A percentile compares a stretch with the other conserved stretches of the same genome.
phyloP scores from a whole-genome alignment of 2,888 invertebrate genomes.

The Pilophorus perplexus region DNA sequence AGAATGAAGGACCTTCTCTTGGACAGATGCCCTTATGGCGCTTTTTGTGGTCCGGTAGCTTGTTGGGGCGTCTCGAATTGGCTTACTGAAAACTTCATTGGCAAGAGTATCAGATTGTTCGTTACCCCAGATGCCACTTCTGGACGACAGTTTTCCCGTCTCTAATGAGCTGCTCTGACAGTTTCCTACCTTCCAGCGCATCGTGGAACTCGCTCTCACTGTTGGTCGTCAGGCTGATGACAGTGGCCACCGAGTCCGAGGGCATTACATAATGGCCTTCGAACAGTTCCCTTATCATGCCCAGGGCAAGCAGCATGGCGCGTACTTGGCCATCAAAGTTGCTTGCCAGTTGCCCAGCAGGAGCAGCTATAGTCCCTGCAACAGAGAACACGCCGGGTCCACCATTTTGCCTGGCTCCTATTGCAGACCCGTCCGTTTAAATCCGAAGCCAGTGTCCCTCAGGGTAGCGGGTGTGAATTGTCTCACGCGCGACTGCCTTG shows the following conservation, averaged over 20 bases:
- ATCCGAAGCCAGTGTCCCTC: background rate
- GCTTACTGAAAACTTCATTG: background rate
- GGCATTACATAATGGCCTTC: background rate
- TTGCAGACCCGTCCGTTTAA: background rate
- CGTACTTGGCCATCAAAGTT: constrained; percentile 13
- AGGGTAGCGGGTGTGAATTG: background rate
- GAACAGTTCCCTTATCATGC: background rate
- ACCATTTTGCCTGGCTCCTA: background rate
- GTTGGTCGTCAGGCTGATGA: background rate
- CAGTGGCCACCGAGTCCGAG: too few species aligned
- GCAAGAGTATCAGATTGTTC: background rate
- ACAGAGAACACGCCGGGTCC: constrained; percentile 20
- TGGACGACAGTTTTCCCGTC: background rate
- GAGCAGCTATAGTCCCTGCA: too few species aligned
- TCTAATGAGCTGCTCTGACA: background rate
- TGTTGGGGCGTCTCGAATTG: background rate
- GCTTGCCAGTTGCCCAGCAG: constrained; percentile 1
- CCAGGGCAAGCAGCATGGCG: background rate
- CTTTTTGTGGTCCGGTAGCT: background rate
- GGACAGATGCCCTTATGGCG: background rate
- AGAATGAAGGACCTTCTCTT: background rate
- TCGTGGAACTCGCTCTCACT: background rate
- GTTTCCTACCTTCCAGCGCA: background rate
- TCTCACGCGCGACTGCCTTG: background rate
- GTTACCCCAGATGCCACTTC: too few species aligned